phyloP scores from a whole-genome alignment of 2,113 vertebrate species.

The Chamaea fasciata region DNA sequence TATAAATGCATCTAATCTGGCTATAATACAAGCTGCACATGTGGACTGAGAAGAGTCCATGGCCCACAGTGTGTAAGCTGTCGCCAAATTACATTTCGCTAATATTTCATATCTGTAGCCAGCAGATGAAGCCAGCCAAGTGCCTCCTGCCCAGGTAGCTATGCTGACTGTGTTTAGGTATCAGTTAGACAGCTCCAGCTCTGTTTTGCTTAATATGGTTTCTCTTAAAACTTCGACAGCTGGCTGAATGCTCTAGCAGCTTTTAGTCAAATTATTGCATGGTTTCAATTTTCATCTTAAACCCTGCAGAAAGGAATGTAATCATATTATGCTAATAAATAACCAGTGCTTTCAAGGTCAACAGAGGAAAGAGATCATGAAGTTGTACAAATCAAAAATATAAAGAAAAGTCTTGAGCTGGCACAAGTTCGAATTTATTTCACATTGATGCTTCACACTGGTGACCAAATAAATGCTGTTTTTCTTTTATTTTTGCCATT shows the following conservation, averaged over 20 bases:
- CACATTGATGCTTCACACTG: neutral
- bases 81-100: neutral
- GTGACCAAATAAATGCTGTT: slow-evolving; percentile 36
- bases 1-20: slow-evolving; percentile 19
- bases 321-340: slow-evolving; percentile 60
- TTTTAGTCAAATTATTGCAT: slow-evolving; percentile 64
- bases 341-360: slow-evolving; percentile 47
- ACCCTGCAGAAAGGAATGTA: slow-evolving; percentile 35
- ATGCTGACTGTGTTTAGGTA: slow-evolving; percentile 21
- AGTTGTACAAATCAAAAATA: neutral
- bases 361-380: slow-evolving; percentile 1
- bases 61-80: neutral
- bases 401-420: neutral
- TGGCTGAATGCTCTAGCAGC: slow-evolving; percentile 51
- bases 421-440: slow-evolving; percentile 8
- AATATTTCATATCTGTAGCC: slow-evolving; percentile 22
- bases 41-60: neutral
- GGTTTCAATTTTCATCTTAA: slow-evolving; percentile 61
- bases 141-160: slow-evolving; percentile 3
- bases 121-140: slow-evolving; percentile 47
- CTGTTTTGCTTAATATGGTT: slow-evolving; percentile 42
- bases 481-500: slow-evolving; percentile 35
- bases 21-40: neutral
- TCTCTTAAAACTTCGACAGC: slow-evolving; percentile 59
- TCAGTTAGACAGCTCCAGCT: slow-evolving; percentile 41